These are phyloP conservation scores for Zaprionus gabonicus DNA, from an alignment of 1,140 invertebrate species.

Conservation along the genomic window DNA sequence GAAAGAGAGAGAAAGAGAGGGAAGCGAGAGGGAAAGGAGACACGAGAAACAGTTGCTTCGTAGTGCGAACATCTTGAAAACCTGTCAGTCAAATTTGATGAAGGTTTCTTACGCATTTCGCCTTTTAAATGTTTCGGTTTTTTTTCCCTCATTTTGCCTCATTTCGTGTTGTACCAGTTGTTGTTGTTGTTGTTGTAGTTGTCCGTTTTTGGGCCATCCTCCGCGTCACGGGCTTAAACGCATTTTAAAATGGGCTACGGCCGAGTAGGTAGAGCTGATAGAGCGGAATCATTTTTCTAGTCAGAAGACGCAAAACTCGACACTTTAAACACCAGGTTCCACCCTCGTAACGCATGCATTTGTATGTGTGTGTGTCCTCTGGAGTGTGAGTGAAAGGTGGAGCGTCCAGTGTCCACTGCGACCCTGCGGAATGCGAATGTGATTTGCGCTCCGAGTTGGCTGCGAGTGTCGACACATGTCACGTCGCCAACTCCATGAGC, in stretches of 20 bases:
- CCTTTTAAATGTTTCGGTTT: constrained; percentile 66
- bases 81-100: constrained; percentile 83
- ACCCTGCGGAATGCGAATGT: constrained; percentile 69
- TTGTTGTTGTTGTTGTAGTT: constrained; percentile 48
- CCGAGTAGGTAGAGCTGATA: constrained; percentile 44
- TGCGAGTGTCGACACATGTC: constrained; percentile 53
- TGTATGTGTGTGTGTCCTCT: constrained; percentile 13
- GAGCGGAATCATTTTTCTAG: constrained; percentile 65
- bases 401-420: constrained; percentile 45
- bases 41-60: constrained; percentile 56
- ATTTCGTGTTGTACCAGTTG: constrained; percentile 44
- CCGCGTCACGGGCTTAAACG: constrained; percentile 53
- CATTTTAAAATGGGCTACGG: constrained; percentile 62
- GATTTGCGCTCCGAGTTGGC: constrained; percentile 57
- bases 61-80: constrained; percentile 84
- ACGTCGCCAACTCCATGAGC: constrained; percentile 35
- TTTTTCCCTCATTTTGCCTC: constrained; percentile 22
- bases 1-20: background rate
- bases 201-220: constrained; percentile 45
- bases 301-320: constrained; percentile 71
- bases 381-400: constrained; percentile 8
- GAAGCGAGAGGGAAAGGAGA: constrained; percentile 1
- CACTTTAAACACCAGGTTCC: constrained; percentile 71
- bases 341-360: constrained; percentile 25
- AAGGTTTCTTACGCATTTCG: constrained; percentile 76